Evolutionary conservation across 92 coral and sea anemone species (phyloP).

Genomic region (Palythoa caribaeorum): DNA sequence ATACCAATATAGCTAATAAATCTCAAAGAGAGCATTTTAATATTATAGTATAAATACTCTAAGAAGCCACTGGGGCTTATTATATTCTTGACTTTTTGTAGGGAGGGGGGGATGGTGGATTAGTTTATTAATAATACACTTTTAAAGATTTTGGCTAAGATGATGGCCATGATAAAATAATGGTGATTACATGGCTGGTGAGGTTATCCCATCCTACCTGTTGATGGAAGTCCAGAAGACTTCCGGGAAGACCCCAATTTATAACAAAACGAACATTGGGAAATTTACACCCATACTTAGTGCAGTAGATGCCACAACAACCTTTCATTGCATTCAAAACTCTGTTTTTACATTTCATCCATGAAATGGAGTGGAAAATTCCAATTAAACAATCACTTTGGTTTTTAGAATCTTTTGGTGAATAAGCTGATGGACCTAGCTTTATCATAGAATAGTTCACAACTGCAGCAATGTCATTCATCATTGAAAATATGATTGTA

Average conservation of each 20-base stretch:
- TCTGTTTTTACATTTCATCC: constrained; percentile 8
- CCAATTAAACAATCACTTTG: not conserved
- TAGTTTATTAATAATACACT: no score
- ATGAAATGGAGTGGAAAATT: constrained; percentile 31
- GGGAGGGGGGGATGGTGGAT: no score
- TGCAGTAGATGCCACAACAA: constrained; percentile 42
- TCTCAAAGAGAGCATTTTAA: no score
- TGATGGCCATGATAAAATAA: constrained; percentile 56
- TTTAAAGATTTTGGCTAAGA: no score
- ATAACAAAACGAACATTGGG: constrained; percentile 28
- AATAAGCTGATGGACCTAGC: constrained; percentile 24
- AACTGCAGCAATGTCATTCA: constrained; percentile 38
- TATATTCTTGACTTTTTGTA: no score
- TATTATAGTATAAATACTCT: no score
- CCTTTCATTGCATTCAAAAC: not conserved
- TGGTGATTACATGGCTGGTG: not conserved
- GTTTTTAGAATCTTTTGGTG: not conserved
- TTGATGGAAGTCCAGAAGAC: constrained; percentile 39
- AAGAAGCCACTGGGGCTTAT: no score
- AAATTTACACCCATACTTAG: constrained; percentile 52
- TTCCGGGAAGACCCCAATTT: constrained; percentile 43
- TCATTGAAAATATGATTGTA: constrained; percentile 31
- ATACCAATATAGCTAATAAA: no score
- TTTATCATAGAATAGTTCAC: constrained; percentile 27
- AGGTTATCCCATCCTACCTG: constrained; percentile 40